These are phyloP conservation scores for Tipula lateralis DNA, from an alignment of 2,888 invertebrate species.

Conservation along the genomic window DNA sequence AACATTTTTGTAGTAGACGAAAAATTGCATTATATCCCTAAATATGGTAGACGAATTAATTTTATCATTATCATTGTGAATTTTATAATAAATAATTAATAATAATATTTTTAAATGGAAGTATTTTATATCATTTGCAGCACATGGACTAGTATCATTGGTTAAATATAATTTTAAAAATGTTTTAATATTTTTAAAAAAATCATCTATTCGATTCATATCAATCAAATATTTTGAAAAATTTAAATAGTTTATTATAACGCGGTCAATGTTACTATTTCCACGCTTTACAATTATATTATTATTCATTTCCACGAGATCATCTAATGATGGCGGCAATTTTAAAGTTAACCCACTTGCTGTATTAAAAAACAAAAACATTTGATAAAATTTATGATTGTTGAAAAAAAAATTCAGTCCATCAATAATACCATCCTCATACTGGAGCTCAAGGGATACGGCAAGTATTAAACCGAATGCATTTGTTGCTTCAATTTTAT, in stretches of 20 bases:
- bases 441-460: neutral
- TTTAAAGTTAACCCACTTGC: neutral
- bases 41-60: neutral
- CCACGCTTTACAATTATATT: neutral
- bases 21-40: neutral
- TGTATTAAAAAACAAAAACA: neutral
- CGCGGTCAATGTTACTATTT: neutral
- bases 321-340: neutral
- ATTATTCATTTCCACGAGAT: neutral
- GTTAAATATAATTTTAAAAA: neutral
- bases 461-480: neutral
- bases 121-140: neutral
- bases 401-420: neutral
- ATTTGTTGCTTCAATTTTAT: neutral
- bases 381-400: neutral
- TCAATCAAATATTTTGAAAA: neutral
- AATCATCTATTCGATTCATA: neutral
- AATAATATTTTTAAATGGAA: neutral
- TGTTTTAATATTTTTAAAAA: neutral
- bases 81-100: neutral
- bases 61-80: neutral
- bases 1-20: neutral
- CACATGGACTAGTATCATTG: neutral
- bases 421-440: neutral
- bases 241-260: neutral